Evolutionary conservation across 2,797 vertebrate species (phyloP).

Genomic region (Argya squamiceps): DNA sequence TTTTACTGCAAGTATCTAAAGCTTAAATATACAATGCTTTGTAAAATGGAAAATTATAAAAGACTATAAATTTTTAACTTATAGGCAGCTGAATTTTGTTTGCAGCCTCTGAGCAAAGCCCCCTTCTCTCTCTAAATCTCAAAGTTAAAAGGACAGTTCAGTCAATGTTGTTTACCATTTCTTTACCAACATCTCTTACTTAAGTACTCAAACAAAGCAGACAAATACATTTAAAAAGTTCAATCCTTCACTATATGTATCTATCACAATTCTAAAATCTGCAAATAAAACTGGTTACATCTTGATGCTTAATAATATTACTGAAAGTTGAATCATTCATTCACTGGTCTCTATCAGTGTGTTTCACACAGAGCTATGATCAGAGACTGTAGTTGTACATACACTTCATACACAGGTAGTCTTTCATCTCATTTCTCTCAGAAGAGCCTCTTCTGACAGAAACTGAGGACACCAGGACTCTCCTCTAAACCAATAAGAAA

Average conservation of each 20-base stretch:
- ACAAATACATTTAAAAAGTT: neutral
- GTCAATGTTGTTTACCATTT: neutral
- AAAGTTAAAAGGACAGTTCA: neutral
- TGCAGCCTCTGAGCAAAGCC: neutral
- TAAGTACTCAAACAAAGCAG: neutral
- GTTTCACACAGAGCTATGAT: neutral
- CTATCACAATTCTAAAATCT: neutral
- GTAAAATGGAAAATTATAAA: neutral
- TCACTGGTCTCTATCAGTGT: neutral
- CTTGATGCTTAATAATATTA: neutral
- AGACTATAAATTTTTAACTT: neutral
- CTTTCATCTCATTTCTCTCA: neutral
- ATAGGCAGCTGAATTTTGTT: neutral
- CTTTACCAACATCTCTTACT: neutral
- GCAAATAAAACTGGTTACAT: neutral
- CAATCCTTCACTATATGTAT: neutral
- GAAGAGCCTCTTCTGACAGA: neutral
- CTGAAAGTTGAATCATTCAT: neutral
- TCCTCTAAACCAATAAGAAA: neutral
- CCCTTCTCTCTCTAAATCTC: neutral
- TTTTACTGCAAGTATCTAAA: neutral
- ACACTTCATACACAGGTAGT: neutral
- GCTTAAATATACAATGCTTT: neutral
- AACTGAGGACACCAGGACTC: neutral
- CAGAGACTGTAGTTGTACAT: neutral